phyloP scores from a whole-genome alignment of 2,888 invertebrate species.

The Tiliacea aurago region DNA sequence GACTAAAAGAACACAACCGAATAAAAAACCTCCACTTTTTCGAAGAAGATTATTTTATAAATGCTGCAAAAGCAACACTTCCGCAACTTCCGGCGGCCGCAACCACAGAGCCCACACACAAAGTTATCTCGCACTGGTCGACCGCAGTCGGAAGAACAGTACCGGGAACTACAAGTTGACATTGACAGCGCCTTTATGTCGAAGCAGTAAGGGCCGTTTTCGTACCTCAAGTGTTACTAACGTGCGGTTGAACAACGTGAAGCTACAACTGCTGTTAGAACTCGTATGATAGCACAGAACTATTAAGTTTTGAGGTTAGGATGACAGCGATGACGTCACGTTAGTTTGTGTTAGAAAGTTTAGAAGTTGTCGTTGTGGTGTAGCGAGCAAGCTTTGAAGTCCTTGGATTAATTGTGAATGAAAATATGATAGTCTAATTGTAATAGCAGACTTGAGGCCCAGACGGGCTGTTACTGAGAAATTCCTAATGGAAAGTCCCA shows the following conservation, averaged over 20 bases:
- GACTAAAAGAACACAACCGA: neutral
- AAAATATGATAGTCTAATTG: neutral
- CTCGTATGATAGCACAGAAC: conserved; percentile 26
- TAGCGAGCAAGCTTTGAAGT: neutral
- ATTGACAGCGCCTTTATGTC: neutral
- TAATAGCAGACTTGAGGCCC: too few relatives aligned
- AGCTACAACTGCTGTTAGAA: conserved; percentile 12
- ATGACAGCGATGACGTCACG: conserved; percentile 22
- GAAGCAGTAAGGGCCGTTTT: conserved; percentile 1
- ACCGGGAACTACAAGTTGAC: conserved; percentile 13
- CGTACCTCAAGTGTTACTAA: neutral
- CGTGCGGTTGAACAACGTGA: neutral
- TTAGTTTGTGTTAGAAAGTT: conserved; percentile 18
- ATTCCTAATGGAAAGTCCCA: too few relatives aligned
- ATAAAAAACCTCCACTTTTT: neutral
- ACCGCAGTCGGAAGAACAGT: conserved; percentile 25
- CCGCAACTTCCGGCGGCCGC: neutral
- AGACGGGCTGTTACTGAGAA: too few relatives aligned
- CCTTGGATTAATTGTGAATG: neutral
- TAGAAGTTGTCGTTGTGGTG: conserved; percentile 13
- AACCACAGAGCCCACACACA: conserved; percentile 16
- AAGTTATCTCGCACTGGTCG: conserved; percentile 34
- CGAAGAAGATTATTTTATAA: neutral
- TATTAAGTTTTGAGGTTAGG: conserved; percentile 28
- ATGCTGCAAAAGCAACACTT: neutral